Evolutionary conservation across 2,888 invertebrate genomes (phyloP).

Genomic region (Archaeoteleia sp.): DNA sequence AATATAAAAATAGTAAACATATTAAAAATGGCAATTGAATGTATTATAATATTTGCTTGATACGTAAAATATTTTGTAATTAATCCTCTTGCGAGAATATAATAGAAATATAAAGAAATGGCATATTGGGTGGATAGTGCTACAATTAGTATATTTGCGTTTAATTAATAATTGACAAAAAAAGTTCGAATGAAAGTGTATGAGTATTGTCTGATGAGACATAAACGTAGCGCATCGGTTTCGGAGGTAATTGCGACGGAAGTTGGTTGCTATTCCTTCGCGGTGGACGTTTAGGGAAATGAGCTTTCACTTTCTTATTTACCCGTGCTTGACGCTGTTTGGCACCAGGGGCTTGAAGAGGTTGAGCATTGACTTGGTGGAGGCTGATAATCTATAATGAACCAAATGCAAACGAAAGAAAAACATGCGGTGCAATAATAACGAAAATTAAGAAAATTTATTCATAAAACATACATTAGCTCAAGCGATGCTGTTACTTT

Average conservation of each 20-base stretch:
- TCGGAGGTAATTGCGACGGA: constrained; percentile 6
- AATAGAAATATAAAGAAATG: too few species aligned
- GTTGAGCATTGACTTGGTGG: constrained; percentile 76
- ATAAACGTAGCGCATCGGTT: constrained; percentile 4
- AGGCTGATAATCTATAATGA: constrained; percentile 73
- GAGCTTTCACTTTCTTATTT: constrained; percentile 62
- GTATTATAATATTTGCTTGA: too few species aligned
- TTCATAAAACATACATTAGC: too few species aligned
- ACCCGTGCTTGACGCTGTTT: constrained; percentile 75
- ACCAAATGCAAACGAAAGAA: constrained; percentile 67
- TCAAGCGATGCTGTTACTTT: too few species aligned
- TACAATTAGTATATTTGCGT: neutral
- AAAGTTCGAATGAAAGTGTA: constrained; percentile 6
- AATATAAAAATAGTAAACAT: too few species aligned
- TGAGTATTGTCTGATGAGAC: neutral
- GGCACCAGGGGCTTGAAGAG: constrained; percentile 73
- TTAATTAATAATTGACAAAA: neutral
- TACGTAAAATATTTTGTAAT: too few species aligned
- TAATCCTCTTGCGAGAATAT: too few species aligned
- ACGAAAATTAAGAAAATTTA: constrained; percentile 50
- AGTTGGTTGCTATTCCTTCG: neutral
- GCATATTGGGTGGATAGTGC: too few species aligned
- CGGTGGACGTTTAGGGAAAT: constrained; percentile 23
- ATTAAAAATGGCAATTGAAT: too few species aligned
- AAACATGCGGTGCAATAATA: constrained; percentile 67